Evolutionary conservation across 2,797 vertebrate species (phyloP), one percentile per base, ranked within the genome.

Genomic region (Parotocinclus haroldoi): DNA sequence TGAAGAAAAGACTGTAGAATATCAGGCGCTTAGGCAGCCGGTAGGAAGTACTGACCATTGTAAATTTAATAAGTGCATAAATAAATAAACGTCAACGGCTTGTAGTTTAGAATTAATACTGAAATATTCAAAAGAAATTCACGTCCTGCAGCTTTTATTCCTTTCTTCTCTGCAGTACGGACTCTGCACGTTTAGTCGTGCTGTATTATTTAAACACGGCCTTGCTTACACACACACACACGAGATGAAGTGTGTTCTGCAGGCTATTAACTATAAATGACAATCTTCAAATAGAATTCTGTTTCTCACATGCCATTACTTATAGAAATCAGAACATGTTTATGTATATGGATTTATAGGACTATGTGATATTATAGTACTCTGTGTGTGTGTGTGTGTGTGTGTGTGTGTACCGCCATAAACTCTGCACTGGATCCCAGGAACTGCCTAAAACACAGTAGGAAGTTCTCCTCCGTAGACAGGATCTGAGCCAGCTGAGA

Each of bases 401-500:
- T 57, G 62, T 57, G 51, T 54, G 11, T 16, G 42, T 65, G n/a
- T 84, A 99, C 96, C 84, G 92, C 86, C 96, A 99, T 99, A 67
- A 99, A 98, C 78, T 96, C 93, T 0, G 86, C 50, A 27, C 95
- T 98, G 88, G 96, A 98, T 60, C 95, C 90, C 68, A 98, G 93
- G 11, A 95, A 95, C 80, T 97, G 93, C 73, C 96, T 88, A 87
- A 98, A 98, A 83, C 92, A 98, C 48, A 99, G 87, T 58, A 99
- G 89, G 79, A 99, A 98, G 84, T 96, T 98, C 88, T 99, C 95
- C 73, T 99, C 96, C 0, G 96, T 96, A 0, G 96, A 96, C 63
- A 98, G 89, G 84, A 98, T 93, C 89, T 98, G 95, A 44, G 96
- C 96, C 84, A 98, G 82, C 95, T 98, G 76, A 11, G 69, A 75